Percentiles rank a stretch among this genome's conserved stretches.
Evolutionary conservation across 1,140 invertebrate genomes (phyloP).

Genomic region (Tetramorium alpestre): DNA sequence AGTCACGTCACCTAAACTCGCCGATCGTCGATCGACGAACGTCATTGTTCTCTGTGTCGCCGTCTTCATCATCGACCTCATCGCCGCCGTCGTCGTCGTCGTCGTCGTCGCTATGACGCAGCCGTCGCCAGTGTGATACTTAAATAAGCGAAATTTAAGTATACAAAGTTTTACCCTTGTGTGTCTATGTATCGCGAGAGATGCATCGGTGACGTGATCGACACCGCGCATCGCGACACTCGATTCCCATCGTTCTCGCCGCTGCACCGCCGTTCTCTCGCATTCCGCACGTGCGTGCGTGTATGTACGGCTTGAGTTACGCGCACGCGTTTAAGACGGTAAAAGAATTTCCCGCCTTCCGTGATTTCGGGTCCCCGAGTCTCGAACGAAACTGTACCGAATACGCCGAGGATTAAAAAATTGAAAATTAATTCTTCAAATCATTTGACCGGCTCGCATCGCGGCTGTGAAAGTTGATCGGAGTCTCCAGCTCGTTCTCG

Average conservation of each 20-base stretch:
- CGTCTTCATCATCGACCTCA: no score
- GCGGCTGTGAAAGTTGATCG: not conserved
- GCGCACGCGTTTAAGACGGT: not conserved
- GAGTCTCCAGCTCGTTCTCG: not conserved
- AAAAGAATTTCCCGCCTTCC: not conserved
- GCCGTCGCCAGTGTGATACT: constrained; percentile 29
- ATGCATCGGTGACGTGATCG: constrained; percentile 30
- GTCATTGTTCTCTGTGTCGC: not conserved
- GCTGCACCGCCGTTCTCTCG: not conserved
- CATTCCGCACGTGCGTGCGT: constrained; percentile 21
- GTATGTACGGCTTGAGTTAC: not conserved
- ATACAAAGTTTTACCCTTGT: constrained; percentile 42
- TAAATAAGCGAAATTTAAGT: constrained; percentile 67
- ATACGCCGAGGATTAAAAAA: no score
- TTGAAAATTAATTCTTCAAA: not conserved
- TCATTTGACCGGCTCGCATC: not conserved
- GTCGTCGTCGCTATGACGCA: not conserved
- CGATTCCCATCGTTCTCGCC: not conserved
- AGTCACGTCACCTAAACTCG: constrained; percentile 36
- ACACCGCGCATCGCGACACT: constrained; percentile 34
- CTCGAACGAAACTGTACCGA: not conserved
- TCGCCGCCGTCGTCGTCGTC: constrained; percentile 4
- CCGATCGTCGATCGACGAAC: constrained; percentile 39
- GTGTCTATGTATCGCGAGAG: not conserved
- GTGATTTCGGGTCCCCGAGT: not conserved